Base-by-base conservation (phyloP, 2,797 vertebrate genomes). In the Coracias cyanogaster region DNA sequence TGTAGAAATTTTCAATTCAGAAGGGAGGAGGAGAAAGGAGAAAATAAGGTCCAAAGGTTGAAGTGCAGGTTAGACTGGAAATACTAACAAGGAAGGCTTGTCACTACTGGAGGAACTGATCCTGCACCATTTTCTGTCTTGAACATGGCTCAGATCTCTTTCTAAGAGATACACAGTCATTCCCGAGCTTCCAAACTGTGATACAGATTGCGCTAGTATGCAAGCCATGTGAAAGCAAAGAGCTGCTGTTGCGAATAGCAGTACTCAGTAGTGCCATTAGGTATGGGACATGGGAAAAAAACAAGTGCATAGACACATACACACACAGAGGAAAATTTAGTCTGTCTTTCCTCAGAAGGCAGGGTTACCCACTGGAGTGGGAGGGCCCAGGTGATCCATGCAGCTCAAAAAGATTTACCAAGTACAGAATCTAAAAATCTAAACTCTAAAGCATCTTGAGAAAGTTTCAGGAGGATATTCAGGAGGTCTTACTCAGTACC, bases 401-500 rank as follows among this genome's bases (percentile, higher is more conserved):
- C 19, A 71, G 48, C n/a, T 31, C n/a, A 33, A 48, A 62, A 58
- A 70, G 4, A 80, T 70, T 35, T 80, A 66, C 46, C 28, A 76
- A 82, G 33, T 21, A 83, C 6, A 43, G 26, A 74, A 76, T 49
- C 33, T 46, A 43, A 91, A 91, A 88, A 81, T 28, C 8, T 55
- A 78, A 82, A 71, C 39, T 64, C 45, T 60, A 22, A 73, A 89
- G n/a, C 6, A 2, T 73, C 64, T 79, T 65, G 35, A 87, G 80
- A 70, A 93, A 89, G 20, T 76, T 19, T 73, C 60, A 85, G 48
- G 57, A 93, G 64, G 67, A 76, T 86, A 64, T 29, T 90, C 19
- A 31, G 70, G 9, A 73, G 70, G 48, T 90, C 83, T 95, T 95
- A 93, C 65, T 95, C 79, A 84, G 73, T 61, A 55, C 24, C 8